These are phyloP conservation scores for Philaenus spumarius DNA, from an alignment of 1,140 invertebrate species.

Conservation along the genomic window DNA sequence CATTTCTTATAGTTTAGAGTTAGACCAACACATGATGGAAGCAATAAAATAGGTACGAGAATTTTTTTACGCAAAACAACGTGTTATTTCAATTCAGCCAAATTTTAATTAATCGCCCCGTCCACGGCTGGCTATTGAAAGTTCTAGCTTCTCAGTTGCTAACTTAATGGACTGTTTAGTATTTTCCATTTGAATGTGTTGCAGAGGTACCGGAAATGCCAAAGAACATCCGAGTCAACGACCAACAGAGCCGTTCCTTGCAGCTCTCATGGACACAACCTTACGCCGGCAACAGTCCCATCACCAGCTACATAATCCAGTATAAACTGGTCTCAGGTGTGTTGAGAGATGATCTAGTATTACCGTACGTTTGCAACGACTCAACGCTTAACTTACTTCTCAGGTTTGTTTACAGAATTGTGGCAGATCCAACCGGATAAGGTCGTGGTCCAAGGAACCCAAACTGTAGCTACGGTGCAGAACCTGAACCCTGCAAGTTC, in stretches of 20 bases:
- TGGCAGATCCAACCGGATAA: conserved; percentile 71
- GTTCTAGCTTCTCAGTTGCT: no score
- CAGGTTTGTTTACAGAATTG: conserved; percentile 49
- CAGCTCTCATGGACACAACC: conserved; percentile 79
- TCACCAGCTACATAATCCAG: conserved; percentile 79
- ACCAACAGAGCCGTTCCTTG: conserved; percentile 68
- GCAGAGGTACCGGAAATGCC: conserved; percentile 77
- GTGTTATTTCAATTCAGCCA: no score
- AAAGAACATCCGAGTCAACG: conserved; percentile 74
- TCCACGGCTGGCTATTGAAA: no score
- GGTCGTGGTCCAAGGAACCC: conserved; percentile 67
- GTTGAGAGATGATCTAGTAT: conserved; percentile 27
- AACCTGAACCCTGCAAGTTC: conserved; percentile 77
- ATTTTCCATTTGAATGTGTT: conserved; percentile 8
- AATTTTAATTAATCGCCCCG: no score
- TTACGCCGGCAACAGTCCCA: conserved; percentile 81
- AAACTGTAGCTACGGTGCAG: conserved; percentile 67
- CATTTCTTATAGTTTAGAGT: no score
- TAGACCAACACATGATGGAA: no score
- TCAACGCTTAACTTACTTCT: conserved; percentile 33
- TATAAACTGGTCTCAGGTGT: conserved; percentile 77
- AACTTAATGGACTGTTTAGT: no score
- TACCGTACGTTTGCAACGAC: no score
- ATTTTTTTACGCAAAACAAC: no score
- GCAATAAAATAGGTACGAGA: no score